A percentile compares a stretch with the other conserved stretches of the same genome.
These are phyloP conservation scores for Aldabrachelys gigantea DNA, from an alignment of 2,113 vertebrate species.

Conservation along the genomic window DNA sequence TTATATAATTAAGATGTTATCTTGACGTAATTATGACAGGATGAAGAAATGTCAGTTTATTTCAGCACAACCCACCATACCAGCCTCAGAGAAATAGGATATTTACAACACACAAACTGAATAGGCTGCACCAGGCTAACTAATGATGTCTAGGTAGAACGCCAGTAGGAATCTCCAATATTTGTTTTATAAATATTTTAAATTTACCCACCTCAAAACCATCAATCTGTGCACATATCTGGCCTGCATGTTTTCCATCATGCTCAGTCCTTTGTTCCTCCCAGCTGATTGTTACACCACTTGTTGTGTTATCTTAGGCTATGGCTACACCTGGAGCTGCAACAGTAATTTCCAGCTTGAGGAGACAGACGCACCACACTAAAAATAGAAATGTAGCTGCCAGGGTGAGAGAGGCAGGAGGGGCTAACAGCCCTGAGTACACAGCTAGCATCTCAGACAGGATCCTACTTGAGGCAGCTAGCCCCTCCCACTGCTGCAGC, in stretches of 20 bases:
- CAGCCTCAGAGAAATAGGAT: background rate
- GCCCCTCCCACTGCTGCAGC: background rate
- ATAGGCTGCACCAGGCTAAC: slow-evolving; percentile 3
- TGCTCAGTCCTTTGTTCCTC: background rate
- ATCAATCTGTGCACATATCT: background rate
- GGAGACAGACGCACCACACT: background rate
- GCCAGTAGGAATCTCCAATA: background rate
- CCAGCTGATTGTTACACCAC: background rate
- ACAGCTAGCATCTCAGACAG: background rate
- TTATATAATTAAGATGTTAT: background rate
- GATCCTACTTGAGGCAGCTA: background rate
- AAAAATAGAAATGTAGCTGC: background rate
- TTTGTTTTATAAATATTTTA: background rate
- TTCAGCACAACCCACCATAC: background rate
- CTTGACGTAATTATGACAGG: background rate
- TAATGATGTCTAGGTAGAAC: background rate
- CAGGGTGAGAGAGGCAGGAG: background rate
- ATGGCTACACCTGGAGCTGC: background rate
- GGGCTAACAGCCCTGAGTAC: background rate
- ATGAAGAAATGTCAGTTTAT: background rate
- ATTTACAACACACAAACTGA: background rate
- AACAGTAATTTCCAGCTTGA: background rate
- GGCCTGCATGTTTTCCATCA: background rate
- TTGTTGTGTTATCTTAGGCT: background rate
- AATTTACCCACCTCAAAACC: background rate